phyloP scores from a whole-genome alignment of 2,113 vertebrate genomes.

The Prunella fulvescens region DNA sequence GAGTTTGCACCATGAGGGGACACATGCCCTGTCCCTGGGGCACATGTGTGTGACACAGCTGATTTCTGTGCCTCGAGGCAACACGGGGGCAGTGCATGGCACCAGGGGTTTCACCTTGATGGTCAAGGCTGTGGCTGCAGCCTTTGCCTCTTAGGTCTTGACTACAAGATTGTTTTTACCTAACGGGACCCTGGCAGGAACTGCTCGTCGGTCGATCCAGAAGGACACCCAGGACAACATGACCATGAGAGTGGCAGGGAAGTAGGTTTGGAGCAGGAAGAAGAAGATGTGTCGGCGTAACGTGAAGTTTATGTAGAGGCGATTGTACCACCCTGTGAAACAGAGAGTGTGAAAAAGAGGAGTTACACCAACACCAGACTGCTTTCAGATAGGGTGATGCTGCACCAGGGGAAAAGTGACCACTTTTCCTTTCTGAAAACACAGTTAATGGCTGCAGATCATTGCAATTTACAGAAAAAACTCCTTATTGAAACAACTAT shows the following conservation, averaged over 20 bases:
- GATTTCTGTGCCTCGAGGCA: background rate
- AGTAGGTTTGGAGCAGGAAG: slow-evolving; percentile 94
- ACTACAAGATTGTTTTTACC: slow-evolving; percentile 65
- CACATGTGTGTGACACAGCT: background rate
- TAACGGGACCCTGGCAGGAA: slow-evolving; percentile 90
- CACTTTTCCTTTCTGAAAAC: background rate
- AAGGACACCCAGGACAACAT: slow-evolving; percentile 97
- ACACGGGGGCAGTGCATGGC: rapidly evolving
- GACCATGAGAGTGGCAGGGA: slow-evolving; percentile 92
- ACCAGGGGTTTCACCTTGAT: background rate
- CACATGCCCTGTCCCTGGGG: background rate
- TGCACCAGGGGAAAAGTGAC: background rate
- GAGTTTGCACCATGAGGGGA: background rate
- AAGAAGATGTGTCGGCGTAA: slow-evolving; percentile 93
- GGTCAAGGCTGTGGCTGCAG: background rate
- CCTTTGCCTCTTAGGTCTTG: background rate
- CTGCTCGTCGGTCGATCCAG: slow-evolving; percentile 91
- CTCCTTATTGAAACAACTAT: background rate
- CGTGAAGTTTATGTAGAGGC: slow-evolving; percentile 93
- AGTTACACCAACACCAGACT: background rate
- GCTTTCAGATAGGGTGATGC: background rate
- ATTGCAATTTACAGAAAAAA: background rate
- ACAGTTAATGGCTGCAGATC: background rate
- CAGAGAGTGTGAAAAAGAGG: background rate
- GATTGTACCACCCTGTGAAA: slow-evolving; percentile 89